A percentile compares a stretch with the other conserved stretches of the same genome.
phyloP scores from a whole-genome alignment of 2,888 invertebrate species.

The Hirtodrosophila duncani region DNA sequence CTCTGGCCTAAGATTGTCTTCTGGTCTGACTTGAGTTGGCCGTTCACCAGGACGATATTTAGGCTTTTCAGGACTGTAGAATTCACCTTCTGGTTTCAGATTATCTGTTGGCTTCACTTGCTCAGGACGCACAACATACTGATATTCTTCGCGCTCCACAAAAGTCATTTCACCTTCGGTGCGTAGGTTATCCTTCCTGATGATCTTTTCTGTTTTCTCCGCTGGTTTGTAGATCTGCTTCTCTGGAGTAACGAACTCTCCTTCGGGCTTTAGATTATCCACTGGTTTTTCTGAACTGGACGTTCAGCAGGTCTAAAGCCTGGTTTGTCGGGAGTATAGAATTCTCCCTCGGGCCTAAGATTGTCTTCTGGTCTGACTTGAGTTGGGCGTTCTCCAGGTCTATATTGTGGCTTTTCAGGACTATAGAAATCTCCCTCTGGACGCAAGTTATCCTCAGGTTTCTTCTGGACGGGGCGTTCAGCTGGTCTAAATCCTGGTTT shows the following conservation, averaged over 20 bases:
- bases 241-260: constrained; percentile 78
- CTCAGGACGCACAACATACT: constrained; percentile 20
- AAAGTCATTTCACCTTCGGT: constrained; percentile 80
- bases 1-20: constrained; percentile 76
- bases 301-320: constrained; percentile 79
- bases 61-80: constrained; percentile 48
- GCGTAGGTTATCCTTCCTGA: constrained; percentile 81
- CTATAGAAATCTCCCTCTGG: constrained; percentile 80
- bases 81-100: constrained; percentile 81
- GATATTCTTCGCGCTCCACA: constrained; percentile 78
- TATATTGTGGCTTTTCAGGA: too few relatives aligned
- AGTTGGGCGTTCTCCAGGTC: too few relatives aligned
- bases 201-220: constrained; percentile 77
- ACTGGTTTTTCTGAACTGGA: constrained; percentile 78
- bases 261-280: constrained; percentile 80
- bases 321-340: constrained; percentile 79
- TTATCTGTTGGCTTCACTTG: too few relatives aligned
- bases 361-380: constrained; percentile 81
- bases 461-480: constrained; percentile 77
- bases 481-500: constrained; percentile 61
- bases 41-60: constrained; percentile 21
- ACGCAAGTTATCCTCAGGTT: constrained; percentile 68
- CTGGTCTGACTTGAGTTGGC: constrained; percentile 17
- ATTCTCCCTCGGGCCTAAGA: constrained; percentile 77
- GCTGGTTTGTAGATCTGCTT: constrained; percentile 79